Conservation (phyloP, 2,888 invertebrate species). For the Stenchaetothrips biformis region DNA sequence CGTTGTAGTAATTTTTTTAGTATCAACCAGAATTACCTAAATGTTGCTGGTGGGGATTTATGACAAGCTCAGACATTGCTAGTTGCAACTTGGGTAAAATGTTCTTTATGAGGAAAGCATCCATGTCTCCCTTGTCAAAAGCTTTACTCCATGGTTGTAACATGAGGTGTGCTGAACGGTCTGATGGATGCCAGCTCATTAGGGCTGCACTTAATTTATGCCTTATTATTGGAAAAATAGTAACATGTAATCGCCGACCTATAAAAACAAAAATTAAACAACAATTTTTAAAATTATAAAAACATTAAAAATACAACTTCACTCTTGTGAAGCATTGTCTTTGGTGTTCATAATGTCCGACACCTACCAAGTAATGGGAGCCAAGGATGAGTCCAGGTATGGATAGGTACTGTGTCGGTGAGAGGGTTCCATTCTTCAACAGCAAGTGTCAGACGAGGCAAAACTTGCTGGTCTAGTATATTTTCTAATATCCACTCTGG, state of each 20-base stretch:
- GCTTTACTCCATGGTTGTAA: conserved; percentile 83
- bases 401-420: conserved; percentile 90
- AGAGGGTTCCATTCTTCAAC: conserved; percentile 93
- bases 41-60: conserved; percentile 70
- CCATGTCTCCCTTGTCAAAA: conserved; percentile 69
- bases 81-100: conserved; percentile 80
- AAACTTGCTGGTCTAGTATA: conserved; percentile 73
- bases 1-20: background rate
- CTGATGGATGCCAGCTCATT: conserved; percentile 92
- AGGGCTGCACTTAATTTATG: conserved; percentile 86
- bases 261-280: conserved; percentile 28
- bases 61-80: conserved; percentile 56
- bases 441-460: conserved; percentile 68
- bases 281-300: background rate
- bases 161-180: conserved; percentile 86
- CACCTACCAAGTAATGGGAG: conserved; percentile 68
- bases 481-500: conserved; percentile 81
- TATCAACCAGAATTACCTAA: conserved; percentile 48
- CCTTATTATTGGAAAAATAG: conserved; percentile 83
- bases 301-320: background rate
- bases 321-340: background rate
- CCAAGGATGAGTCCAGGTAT: conserved; percentile 98
- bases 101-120: conserved; percentile 76
- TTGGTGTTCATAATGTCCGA: background rate
- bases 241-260: conserved; percentile 51